Evolutionary conservation across 2,888 invertebrate species (phyloP).

Genomic region (Seira ritae): DNA sequence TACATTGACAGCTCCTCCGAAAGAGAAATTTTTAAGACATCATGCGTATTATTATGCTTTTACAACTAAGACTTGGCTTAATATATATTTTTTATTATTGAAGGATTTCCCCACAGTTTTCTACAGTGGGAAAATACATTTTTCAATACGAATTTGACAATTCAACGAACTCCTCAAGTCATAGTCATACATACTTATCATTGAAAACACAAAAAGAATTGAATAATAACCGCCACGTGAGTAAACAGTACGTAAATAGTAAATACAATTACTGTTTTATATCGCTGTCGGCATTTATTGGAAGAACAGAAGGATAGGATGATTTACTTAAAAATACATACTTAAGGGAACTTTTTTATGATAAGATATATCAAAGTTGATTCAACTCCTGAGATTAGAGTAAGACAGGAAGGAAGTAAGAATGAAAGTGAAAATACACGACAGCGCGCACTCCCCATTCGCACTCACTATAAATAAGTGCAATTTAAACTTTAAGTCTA

Average conservation of each 20-base stretch:
- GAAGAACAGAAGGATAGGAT: not conserved
- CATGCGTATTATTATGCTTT: not conserved
- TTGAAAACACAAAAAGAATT: no score
- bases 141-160: not conserved
- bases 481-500: no score
- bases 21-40: slow-evolving; percentile 67
- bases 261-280: no score
- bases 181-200: not conserved
- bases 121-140: not conserved
- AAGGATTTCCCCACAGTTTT: not conserved
- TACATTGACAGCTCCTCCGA: slow-evolving; percentile 58
- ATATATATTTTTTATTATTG: not conserved
- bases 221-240: no score
- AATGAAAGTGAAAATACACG: slow-evolving; percentile 26
- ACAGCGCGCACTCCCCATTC: not conserved
- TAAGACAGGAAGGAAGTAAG: slow-evolving; percentile 24
- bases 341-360: no score
- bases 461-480: no score
- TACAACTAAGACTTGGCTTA: not conserved
- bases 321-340: slow-evolving; percentile 19
- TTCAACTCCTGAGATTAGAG: not conserved
- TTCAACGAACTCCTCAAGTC: not conserved
- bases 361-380: no score
- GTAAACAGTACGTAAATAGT: no score
- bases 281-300: not conserved